Evolutionary conservation across 2,113 vertebrate species (phyloP).

Genomic region (Campylomormyrus tamandua): DNA sequence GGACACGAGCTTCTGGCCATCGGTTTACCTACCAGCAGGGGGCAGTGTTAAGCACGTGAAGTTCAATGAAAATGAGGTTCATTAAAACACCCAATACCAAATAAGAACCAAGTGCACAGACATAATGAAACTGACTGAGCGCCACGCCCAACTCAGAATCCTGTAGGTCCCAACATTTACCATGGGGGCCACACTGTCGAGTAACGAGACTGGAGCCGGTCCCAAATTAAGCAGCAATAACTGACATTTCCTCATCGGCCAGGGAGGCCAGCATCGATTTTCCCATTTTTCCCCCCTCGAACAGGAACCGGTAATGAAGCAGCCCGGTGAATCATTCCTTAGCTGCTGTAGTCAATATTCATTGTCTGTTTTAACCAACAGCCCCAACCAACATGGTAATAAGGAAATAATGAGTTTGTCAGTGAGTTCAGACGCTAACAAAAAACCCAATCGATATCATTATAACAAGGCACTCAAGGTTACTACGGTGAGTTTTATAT

Average conservation of each 20-base stretch:
- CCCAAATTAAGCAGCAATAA: neutral
- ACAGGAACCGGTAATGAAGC: neutral
- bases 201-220: neutral
- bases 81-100: neutral
- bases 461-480: slow-evolving; percentile 7
- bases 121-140: neutral
- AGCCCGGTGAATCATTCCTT: slow-evolving; percentile 1
- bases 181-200: neutral
- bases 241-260: neutral
- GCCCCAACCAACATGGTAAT: neutral
- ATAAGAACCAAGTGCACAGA: neutral
- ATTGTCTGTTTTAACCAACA: slow-evolving; percentile 11
- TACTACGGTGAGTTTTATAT: neutral
- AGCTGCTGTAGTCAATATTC: slow-evolving; percentile 8
- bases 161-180: neutral
- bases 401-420: slow-evolving; percentile 14
- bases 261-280: neutral
- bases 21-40: neutral
- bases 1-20: neutral
- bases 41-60: neutral
- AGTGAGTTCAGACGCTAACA: neutral
- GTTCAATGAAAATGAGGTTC: neutral
- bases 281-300: neutral
- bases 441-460: neutral
- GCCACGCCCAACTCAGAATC: neutral